These are phyloP conservation scores for Diachrysia chrysitis DNA, from an alignment of 2,888 invertebrate species.

Conservation along the genomic window DNA sequence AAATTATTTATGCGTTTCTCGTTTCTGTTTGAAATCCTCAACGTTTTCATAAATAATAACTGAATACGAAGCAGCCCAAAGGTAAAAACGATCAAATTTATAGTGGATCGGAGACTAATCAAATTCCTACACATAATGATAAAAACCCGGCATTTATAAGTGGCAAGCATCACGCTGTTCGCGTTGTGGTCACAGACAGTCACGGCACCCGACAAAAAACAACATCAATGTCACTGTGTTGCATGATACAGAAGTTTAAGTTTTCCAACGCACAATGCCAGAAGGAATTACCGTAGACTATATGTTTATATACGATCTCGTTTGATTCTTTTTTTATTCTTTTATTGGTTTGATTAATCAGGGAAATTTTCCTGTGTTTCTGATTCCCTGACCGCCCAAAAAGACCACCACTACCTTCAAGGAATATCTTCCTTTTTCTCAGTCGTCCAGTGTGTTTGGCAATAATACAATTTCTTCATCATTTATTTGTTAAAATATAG, in stretches of 20 bases:
- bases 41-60: background rate
- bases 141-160: constrained; percentile 53
- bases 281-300: too few species aligned
- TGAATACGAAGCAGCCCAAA: constrained; percentile 14
- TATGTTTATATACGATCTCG: too few species aligned
- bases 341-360: too few species aligned
- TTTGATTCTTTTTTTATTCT: too few species aligned
- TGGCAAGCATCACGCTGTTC: constrained; percentile 63
- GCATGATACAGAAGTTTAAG: constrained; percentile 22
- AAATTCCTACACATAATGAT: constrained; percentile 47
- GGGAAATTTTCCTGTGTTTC: too few species aligned
- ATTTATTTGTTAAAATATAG: too few species aligned
- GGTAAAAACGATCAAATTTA: constrained; percentile 8
- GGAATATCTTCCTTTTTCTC: too few species aligned
- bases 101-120: constrained; percentile 39
- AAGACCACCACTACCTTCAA: too few species aligned
- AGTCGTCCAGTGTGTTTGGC: too few species aligned
- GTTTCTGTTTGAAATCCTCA: constrained; percentile 1
- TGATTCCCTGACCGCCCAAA: too few species aligned
- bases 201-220: constrained; percentile 49
- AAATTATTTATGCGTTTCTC: background rate
- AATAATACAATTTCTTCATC: too few species aligned
- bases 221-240: constrained; percentile 1
- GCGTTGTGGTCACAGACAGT: constrained; percentile 55
- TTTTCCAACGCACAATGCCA: too few species aligned